phyloP scores from a whole-genome alignment of 2,888 invertebrate genomes.

The Chrysopilus asiliformis region DNA sequence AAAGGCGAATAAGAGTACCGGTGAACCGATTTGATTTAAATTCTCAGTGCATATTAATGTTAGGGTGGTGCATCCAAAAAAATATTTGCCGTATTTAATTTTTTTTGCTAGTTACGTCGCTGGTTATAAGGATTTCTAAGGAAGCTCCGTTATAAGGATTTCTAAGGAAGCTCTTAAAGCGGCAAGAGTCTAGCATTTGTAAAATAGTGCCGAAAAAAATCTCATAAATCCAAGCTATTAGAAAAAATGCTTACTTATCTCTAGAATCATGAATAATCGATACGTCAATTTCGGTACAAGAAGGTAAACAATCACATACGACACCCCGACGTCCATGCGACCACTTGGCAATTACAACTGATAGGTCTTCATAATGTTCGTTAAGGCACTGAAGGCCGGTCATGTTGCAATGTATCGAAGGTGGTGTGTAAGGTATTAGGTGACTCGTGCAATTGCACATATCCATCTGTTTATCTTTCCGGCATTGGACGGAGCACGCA shows the following conservation, averaged over 20 bases:
- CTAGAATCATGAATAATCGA: slow-evolving; percentile 41
- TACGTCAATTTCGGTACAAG: slow-evolving; percentile 58
- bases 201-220: too few species aligned
- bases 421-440: slow-evolving; percentile 46
- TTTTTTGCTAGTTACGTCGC: too few species aligned
- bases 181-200: too few species aligned
- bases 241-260: slow-evolving; percentile 28
- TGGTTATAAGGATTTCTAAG: too few species aligned
- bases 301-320: slow-evolving; percentile 53
- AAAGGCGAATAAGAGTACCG: too few species aligned
- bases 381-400: slow-evolving; percentile 52
- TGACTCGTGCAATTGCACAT: slow-evolving; percentile 56
- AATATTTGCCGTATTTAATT: too few species aligned
- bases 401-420: slow-evolving; percentile 44
- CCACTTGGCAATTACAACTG: slow-evolving; percentile 54
- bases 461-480: slow-evolving; percentile 47
- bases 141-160: too few species aligned
- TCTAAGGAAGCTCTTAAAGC: too few species aligned
- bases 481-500: slow-evolving; percentile 56
- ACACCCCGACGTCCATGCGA: slow-evolving; percentile 45
- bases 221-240: too few species aligned
- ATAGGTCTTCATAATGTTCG: slow-evolving; percentile 44
- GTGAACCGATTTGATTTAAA: too few species aligned
- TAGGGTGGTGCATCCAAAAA: too few species aligned
- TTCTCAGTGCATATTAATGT: too few species aligned